Evolutionary conservation across 2,797 vertebrate genomes (phyloP).

Genomic region (Menidia menidia): DNA sequence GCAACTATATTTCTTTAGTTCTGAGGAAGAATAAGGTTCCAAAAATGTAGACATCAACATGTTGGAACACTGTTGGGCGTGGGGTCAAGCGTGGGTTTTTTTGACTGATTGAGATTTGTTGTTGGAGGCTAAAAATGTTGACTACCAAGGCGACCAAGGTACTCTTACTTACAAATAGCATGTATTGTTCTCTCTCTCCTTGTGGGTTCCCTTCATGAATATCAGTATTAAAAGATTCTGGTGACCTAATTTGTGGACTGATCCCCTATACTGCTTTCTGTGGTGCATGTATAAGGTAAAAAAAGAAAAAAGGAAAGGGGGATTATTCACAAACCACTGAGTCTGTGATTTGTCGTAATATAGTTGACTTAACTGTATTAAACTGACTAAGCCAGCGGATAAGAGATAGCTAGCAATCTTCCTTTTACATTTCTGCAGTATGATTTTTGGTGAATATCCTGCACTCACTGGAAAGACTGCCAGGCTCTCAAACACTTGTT

Average conservation of each 20-base stretch:
- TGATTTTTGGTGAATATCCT: constrained; percentile 26
- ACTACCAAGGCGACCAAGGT: too few relatives aligned
- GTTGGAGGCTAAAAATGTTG: not conserved
- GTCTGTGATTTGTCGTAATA: constrained; percentile 6
- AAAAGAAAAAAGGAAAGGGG: too few relatives aligned
- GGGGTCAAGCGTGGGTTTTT: not conserved
- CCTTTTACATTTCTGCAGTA: constrained; percentile 4
- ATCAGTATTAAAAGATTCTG: too few relatives aligned
- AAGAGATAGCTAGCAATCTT: constrained; percentile 8
- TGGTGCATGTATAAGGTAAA: not conserved
- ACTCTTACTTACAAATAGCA: too few relatives aligned
- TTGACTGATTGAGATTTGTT: not conserved
- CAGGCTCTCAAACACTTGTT: constrained; percentile 51
- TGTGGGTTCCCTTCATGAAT: too few relatives aligned
- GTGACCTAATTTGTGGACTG: not conserved
- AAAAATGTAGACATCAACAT: not conserved
- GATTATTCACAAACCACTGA: not conserved
- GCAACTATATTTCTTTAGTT: not conserved
- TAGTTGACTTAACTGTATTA: constrained; percentile 15
- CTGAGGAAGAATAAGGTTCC: not conserved
- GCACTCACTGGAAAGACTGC: constrained; percentile 32
- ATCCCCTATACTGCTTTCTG: not conserved
- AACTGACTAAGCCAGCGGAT: constrained; percentile 1
- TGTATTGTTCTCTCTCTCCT: too few relatives aligned
- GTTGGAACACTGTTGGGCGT: not conserved